Evolutionary conservation across 2,888 invertebrate species (phyloP), one percentile per base, ranked within the genome.

Genomic region (Acholoe squamosa): DNA sequence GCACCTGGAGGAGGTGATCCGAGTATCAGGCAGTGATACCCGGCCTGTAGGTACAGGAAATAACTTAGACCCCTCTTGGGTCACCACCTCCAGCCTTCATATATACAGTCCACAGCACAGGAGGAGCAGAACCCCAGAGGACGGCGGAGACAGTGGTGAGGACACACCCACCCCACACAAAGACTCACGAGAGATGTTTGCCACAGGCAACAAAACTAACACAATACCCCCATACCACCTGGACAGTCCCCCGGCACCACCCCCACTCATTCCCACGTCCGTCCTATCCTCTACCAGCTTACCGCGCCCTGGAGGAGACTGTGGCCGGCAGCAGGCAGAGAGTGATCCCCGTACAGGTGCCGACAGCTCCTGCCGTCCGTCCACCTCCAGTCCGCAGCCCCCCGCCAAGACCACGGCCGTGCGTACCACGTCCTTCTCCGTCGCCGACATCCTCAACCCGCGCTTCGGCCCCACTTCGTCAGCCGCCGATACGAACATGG

Each of bases 371-470:
- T 10, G 77, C 33, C 19, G 34, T 1, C 71, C 71, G 43, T 10
- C 80, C 34, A 14, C 80, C 80, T 33, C 80, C 80, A 33, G 34
- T 43, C 33, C 34, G 7, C 52, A 0, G 28, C 84, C 19, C 7
- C 5, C 0, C 25, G 28, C 19, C 33, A 43, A 31, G n/a, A 86
- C 12, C n/a, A 86, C 28, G n/a, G 12, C 86, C 0, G 52, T 14
- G 5, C 52, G 90, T 0, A 71, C 56, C 43, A 91, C 84, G 33
- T 51, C 90, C 25, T 89, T 89, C 71, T 67, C 61, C 67, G 89
- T 89, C 7, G 89, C 71, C 43, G 89, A 89, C 31, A 89, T 89
- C 61, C 67, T 89, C 10, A 67, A 89, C 71, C 89, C 89, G 28
- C 25, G 56, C 16, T 86, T 86, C 76, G 89, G 89, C n/a, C 31